phyloP scores from a whole-genome alignment of 1,140 invertebrate species.

The Zaprionus inermis region DNA sequence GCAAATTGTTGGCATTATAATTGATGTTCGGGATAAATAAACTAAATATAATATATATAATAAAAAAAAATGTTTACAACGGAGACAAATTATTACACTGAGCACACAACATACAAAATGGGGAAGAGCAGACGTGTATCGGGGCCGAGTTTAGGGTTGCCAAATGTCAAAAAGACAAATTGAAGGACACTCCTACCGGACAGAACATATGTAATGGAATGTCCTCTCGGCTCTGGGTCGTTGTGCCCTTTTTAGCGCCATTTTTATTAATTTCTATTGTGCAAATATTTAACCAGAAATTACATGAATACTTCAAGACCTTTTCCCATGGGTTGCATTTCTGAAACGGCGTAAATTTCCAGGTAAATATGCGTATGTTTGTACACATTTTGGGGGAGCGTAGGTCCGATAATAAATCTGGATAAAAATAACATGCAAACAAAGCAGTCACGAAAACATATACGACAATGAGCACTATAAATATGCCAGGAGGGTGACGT shows the following conservation, averaged over 20 bases:
- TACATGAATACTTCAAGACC: conserved; percentile 57
- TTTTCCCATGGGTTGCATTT: conserved; percentile 34
- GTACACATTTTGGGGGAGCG: not conserved
- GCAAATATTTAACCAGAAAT: conserved; percentile 58
- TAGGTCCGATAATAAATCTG: conserved; percentile 29
- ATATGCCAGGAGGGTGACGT: not conserved
- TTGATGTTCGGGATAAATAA: conserved; percentile 51
- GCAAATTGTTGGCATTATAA: conserved; percentile 35
- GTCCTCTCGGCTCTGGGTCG: conserved; percentile 27
- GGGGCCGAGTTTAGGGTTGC: not conserved
- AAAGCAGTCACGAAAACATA: not conserved
- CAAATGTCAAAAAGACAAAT: conserved; percentile 46
- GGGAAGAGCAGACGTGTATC: not conserved
- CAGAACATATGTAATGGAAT: conserved; percentile 46
- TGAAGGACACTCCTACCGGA: conserved; percentile 38
- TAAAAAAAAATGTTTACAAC: conserved; percentile 18
- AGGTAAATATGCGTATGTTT: conserved; percentile 12
- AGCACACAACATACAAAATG: conserved; percentile 40
- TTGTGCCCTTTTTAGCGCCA: conserved; percentile 18
- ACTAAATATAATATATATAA: conserved; percentile 52
- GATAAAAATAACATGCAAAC: conserved; percentile 16
- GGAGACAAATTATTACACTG: conserved; percentile 26
- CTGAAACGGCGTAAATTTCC: conserved; percentile 24
- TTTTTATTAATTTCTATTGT: conserved; percentile 44
- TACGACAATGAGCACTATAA: not conserved